Conservation (phyloP, 2,113 vertebrate genomes). For the Corvus moneduloides region DNA sequence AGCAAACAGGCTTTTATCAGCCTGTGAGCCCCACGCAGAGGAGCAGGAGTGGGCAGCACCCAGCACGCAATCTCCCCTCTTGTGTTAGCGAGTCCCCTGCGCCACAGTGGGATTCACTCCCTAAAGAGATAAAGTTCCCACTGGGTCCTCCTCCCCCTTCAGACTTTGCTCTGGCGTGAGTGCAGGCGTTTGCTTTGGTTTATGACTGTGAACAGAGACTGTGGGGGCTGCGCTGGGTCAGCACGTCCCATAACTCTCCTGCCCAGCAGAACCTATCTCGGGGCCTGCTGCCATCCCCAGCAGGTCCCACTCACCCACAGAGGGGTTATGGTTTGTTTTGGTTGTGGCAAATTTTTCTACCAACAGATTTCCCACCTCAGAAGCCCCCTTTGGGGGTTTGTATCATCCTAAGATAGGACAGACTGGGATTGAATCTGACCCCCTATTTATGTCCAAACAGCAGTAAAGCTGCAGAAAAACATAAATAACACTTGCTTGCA, state of each 20-base stretch:
- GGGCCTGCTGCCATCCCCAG: not conserved
- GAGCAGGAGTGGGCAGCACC: not conserved
- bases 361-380: not conserved
- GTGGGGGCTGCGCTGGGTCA: not conserved
- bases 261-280: fast-evolving
- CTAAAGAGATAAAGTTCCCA: not conserved
- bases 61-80: fast-evolving
- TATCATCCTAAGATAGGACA: not conserved
- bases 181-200: not conserved
- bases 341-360: not conserved
- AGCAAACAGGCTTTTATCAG: not conserved
- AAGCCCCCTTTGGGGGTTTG: not conserved
- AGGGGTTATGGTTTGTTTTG: fast-evolving
- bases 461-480: not conserved
- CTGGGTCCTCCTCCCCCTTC: not conserved
- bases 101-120: not conserved
- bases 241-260: not conserved
- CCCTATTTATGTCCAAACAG: not conserved
- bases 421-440: not conserved
- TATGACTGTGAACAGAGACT: not conserved
- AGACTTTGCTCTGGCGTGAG: not conserved
- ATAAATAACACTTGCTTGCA: not conserved
- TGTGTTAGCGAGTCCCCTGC: fast-evolving
- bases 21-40: not conserved
- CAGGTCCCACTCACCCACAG: not conserved